These are phyloP conservation scores for Falco concolor DNA, from an alignment of 2,797 vertebrate species.

Conservation along the genomic window DNA sequence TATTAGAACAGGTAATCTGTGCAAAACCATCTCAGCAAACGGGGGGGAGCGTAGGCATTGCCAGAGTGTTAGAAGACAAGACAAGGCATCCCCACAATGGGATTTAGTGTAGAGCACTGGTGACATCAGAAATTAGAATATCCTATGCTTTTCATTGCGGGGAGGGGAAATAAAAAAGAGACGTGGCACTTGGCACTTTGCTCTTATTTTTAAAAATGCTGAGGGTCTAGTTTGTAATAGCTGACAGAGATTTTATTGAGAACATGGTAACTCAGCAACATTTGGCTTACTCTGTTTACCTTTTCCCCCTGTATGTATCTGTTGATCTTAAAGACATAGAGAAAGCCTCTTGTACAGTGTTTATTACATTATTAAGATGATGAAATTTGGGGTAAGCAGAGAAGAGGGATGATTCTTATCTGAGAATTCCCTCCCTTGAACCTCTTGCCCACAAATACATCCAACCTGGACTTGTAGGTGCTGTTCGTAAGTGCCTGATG, in stretches of 20 bases:
- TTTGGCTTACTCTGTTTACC: neutral
- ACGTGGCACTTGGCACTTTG: neutral
- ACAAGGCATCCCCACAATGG: neutral
- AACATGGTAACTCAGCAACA: neutral
- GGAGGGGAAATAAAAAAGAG: no score
- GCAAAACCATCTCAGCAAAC: neutral
- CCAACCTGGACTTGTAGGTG: neutral
- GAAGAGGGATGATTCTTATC: neutral
- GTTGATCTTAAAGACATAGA: neutral
- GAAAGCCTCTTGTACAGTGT: neutral
- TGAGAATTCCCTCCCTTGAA: neutral
- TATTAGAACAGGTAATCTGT: neutral
- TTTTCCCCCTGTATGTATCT: neutral
- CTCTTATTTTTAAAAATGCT: neutral
- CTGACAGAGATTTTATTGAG: neutral
- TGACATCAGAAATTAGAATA: neutral
- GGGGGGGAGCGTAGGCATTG: neutral
- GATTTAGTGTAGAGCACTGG: neutral
- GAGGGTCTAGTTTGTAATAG: neutral
- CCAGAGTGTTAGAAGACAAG: neutral
- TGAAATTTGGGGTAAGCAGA: neutral
- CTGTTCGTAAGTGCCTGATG: neutral
- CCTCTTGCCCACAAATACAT: neutral
- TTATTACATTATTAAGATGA: neutral
- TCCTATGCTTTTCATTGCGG: neutral